phyloP scores from a whole-genome alignment of 2,797 vertebrate genomes.

The Gadopsis marmoratus region DNA sequence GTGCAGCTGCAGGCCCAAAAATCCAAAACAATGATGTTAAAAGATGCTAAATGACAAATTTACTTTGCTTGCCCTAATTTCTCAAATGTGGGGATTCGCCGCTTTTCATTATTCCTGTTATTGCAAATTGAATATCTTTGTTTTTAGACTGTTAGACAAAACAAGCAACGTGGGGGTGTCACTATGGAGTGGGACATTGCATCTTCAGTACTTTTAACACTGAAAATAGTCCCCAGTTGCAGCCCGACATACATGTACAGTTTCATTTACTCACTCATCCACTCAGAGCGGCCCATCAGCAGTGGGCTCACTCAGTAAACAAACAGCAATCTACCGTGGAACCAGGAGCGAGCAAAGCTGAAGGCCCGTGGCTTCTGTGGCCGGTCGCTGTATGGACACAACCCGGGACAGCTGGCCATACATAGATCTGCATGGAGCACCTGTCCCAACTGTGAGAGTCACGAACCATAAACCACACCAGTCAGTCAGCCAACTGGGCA shows the following conservation, averaged over 20 bases:
- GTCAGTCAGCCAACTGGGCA: slow-evolving; percentile 44
- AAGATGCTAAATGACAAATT: not conserved
- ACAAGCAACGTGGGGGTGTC: not conserved
- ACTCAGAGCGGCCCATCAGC: slow-evolving; percentile 54
- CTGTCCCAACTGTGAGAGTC: slow-evolving; percentile 66
- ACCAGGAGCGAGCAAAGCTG: slow-evolving; percentile 57
- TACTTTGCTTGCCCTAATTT: not conserved
- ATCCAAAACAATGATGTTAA: not conserved
- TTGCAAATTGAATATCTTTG: not conserved
- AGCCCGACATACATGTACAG: slow-evolving; percentile 30
- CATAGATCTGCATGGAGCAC: slow-evolving; percentile 69
- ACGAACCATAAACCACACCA: slow-evolving; percentile 66
- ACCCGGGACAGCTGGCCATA: slow-evolving; percentile 72
- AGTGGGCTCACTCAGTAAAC: slow-evolving; percentile 68
- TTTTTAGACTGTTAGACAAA: not conserved
- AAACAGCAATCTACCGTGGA: slow-evolving; percentile 68
- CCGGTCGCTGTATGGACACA: slow-evolving; percentile 68
- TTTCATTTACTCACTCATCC: slow-evolving; percentile 37
- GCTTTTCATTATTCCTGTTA: not conserved
- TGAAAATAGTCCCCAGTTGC: not conserved
- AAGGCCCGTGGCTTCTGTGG: slow-evolving; percentile 77
- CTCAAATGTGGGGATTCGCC: not conserved
- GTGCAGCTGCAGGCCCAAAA: not conserved
- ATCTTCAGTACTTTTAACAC: not conserved
- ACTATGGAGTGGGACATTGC: not conserved